Base-by-base conservation (phyloP, 35 echinoderm and acorn worm species). In the Strongylocentrotus purpuratus region DNA sequence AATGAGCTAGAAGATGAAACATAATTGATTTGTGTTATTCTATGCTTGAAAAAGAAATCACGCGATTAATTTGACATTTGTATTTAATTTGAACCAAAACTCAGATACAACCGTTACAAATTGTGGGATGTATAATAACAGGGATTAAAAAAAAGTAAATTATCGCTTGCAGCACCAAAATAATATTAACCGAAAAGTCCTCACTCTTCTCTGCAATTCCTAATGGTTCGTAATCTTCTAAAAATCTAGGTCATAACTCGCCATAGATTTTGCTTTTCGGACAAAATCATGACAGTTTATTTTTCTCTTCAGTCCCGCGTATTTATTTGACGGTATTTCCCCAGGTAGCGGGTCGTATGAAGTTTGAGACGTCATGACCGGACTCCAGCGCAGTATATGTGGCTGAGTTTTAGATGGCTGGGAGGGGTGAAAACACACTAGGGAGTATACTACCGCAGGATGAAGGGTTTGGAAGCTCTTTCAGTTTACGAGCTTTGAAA, bases 281-380 rank as follows among this genome's bases (percentile, higher is more conserved):
- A 78, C 65, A 78, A 78, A n/a, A 78, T 78, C 65, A 78, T 78
- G 65, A 78, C 65, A 78, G 65, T 78, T 78, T n/a, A 78, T 78
- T 78, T n/a, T 78, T 28, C 28, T 78, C 65, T 78, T 70, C n/a
- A 78, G 20, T 78, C 65, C 20, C 65, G 20, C 4, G 25, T 78
- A 78, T 78, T 78, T 28, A 78, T 78, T 78, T 78, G 65, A 78
- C 25, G 20, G 65, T 78, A 78, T 78, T 78, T 78, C 65, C 65
- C 65, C 0, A 78, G 65, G 4, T 28, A 78, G 20, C 20, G 65
- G 18, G 65, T 78, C 65, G 65, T 28, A 78, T 78, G 65, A 78
- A 78, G 65, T 78, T 78, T 78, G 65, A 78, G 65, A 78, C 22
- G 65, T 78, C 65, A n/a, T 7, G 20, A 18, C 65, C 65, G 28